These are phyloP conservation scores for Dreissena rostriformis DNA, from an alignment of 1,140 invertebrate species.

Conservation along the genomic window DNA sequence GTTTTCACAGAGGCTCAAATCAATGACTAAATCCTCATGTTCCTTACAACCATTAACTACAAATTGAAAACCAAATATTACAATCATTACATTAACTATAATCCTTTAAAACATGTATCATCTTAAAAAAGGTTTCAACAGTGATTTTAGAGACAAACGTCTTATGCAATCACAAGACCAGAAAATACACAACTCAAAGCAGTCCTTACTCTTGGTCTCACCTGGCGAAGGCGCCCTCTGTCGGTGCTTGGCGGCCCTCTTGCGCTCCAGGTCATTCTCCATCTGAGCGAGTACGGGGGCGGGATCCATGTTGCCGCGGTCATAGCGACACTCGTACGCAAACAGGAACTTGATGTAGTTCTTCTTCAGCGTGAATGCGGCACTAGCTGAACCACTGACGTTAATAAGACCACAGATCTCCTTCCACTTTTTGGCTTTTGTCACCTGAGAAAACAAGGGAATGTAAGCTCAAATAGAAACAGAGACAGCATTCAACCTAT, in stretches of 20 bases:
- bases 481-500: no score
- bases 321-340: slow-evolving; percentile 97
- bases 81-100: neutral
- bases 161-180: neutral
- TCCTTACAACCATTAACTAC: no score
- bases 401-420: slow-evolving; percentile 96
- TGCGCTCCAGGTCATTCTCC: slow-evolving; percentile 79
- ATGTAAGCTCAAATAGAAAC: no score
- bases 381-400: slow-evolving; percentile 97
- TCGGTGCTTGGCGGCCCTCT: slow-evolving; percentile 79
- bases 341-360: slow-evolving; percentile 98
- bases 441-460: slow-evolving; percentile 88
- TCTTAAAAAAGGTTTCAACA: neutral
- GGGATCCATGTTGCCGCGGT: slow-evolving; percentile 97
- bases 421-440: slow-evolving; percentile 99
- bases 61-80: neutral
- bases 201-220: slow-evolving; percentile 35
- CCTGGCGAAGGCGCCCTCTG: slow-evolving; percentile 78
- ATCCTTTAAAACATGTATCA: neutral
- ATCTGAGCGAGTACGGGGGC: slow-evolving; percentile 95
- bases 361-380: slow-evolving; percentile 97
- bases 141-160: neutral
- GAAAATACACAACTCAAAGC: neutral
- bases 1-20: no score
- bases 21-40: no score